Conservation (phyloP, 2,888 invertebrate species). For the Agrochola circellaris region DNA sequence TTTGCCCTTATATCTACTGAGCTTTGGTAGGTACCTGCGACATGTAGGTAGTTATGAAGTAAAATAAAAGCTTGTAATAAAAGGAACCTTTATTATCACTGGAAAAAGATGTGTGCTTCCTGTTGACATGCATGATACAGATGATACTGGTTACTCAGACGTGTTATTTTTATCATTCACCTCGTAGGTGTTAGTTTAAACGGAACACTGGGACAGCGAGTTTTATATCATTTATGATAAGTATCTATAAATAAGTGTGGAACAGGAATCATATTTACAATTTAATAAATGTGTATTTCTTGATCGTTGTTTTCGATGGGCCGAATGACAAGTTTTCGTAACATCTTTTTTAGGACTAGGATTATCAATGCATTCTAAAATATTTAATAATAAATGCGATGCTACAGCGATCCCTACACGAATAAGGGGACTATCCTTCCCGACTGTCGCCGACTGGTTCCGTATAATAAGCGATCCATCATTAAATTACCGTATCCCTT, state of each 20-base stretch:
- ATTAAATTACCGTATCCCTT: constrained; percentile 10
- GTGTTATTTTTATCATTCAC: constrained; percentile 42
- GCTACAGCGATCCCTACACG: neutral
- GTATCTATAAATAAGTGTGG: constrained; percentile 10
- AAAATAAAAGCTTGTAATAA: constrained; percentile 6
- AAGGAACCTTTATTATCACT: constrained; percentile 11
- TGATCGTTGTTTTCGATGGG: neutral
- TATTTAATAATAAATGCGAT: neutral
- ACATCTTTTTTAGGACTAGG: neutral
- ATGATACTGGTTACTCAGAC: constrained; percentile 3
- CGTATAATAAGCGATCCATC: constrained; percentile 15
- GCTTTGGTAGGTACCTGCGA: neutral
- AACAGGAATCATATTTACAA: neutral
- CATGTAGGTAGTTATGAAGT: neutral
- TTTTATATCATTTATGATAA: constrained; percentile 25
- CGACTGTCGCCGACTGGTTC: neutral
- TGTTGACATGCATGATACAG: constrained; percentile 33
- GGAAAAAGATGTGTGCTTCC: constrained; percentile 31
- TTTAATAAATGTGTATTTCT: neutral
- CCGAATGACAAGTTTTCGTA: neutral
- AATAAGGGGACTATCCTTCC: neutral
- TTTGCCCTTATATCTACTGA: neutral
- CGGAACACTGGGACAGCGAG: constrained; percentile 21
- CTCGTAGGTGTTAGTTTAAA: constrained; percentile 47
- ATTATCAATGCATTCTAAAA: neutral